phyloP scores from a whole-genome alignment of 1,140 invertebrate species.

The Megalopta genalis region DNA sequence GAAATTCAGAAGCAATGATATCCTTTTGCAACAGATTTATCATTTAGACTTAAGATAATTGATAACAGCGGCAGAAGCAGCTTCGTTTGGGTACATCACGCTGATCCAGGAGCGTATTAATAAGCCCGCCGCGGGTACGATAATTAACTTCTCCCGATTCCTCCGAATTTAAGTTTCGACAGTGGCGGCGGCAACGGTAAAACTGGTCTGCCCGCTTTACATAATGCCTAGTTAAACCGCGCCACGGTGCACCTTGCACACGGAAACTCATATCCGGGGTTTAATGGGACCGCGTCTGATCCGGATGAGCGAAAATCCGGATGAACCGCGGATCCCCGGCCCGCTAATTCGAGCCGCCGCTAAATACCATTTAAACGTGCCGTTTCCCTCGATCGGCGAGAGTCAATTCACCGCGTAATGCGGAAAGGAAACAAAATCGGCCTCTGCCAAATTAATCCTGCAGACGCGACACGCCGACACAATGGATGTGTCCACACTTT shows the following conservation, averaged over 20 bases:
- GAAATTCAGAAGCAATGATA: too few species aligned
- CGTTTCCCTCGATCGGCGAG: background rate
- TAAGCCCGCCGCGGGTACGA: too few species aligned
- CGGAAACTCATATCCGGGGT: conserved; percentile 25
- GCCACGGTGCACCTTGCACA: background rate
- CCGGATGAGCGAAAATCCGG: conserved; percentile 37
- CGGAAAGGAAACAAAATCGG: background rate
- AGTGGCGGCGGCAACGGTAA: background rate
- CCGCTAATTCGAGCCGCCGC: background rate
- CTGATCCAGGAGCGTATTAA: too few species aligned
- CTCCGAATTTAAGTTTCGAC: background rate
- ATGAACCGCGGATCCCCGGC: background rate
- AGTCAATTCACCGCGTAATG: background rate
- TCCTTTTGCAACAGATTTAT: too few species aligned
- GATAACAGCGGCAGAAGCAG: too few species aligned
- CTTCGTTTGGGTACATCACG: too few species aligned
- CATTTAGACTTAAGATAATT: too few species aligned
- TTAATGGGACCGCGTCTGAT: conserved; percentile 32
- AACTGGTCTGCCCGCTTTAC: background rate
- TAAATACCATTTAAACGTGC: conserved; percentile 6
- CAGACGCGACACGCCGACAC: background rate
- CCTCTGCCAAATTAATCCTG: background rate
- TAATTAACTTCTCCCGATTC: too few species aligned
- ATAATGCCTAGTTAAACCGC: conserved; percentile 10
- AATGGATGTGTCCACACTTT: too few species aligned